A percentile compares a stretch with the other conserved stretches of the same genome.
Evolutionary conservation across 2,797 vertebrate species (phyloP).

Genomic region (Gobionotothen gibberifrons): DNA sequence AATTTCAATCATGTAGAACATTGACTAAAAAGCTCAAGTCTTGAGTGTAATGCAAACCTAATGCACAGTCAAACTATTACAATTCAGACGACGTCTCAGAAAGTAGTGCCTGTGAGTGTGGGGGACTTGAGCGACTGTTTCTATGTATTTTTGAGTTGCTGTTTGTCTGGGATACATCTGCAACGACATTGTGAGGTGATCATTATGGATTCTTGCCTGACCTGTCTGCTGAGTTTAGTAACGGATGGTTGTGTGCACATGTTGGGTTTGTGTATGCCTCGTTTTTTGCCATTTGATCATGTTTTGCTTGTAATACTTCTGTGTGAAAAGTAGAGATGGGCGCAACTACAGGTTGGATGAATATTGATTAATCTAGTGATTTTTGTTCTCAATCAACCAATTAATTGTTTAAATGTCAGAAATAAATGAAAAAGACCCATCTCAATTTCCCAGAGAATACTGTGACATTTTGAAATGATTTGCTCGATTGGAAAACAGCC

Average conservation of each 20-base stretch:
- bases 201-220: constrained; percentile 50
- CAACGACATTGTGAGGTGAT: constrained; percentile 38
- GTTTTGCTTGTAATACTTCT: constrained; percentile 8
- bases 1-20: constrained; percentile 80
- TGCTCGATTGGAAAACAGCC: constrained; percentile 4
- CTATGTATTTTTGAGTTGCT: constrained; percentile 43
- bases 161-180: constrained; percentile 32
- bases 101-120: constrained; percentile 44
- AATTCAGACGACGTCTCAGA: constrained; percentile 34
- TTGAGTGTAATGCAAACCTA: constrained; percentile 69
- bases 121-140: constrained; percentile 43
- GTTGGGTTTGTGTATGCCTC: constrained; percentile 6
- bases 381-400: neutral
- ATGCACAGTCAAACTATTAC: constrained; percentile 40
- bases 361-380: neutral
- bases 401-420: constrained; percentile 22
- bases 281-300: constrained; percentile 14
- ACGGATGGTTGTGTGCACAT: constrained; percentile 42
- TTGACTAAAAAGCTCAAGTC: constrained; percentile 74
- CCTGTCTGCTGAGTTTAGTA: constrained; percentile 49
- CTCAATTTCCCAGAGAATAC: neutral
- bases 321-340: neutral
- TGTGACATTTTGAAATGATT: constrained; percentile 26
- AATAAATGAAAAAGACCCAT: neutral
- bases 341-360: neutral